A percentile compares a stretch with the other conserved stretches of the same genome.
Evolutionary conservation across 2,113 vertebrate genomes (phyloP).

Genomic region (Ochotona princeps): DNA sequence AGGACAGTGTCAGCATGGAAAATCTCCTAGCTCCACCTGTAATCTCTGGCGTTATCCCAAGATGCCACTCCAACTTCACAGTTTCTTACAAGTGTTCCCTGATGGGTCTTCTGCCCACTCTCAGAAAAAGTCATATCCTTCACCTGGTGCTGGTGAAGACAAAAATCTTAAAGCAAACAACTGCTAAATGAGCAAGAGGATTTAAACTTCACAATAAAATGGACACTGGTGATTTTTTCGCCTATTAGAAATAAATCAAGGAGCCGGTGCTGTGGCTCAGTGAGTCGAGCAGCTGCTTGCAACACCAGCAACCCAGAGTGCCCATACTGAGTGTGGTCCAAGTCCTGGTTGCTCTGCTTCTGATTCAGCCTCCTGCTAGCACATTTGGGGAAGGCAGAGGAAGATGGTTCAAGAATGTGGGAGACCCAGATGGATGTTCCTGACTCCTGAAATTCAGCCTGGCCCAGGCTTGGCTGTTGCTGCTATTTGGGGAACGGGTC

Average conservation of each 20-base stretch:
- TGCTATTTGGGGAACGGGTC: too few relatives aligned
- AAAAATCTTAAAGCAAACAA: slow-evolving; percentile 10
- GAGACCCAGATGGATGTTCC: too few relatives aligned
- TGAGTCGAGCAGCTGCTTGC: too few relatives aligned
- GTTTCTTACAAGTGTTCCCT: background rate
- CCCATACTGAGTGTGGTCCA: too few relatives aligned
- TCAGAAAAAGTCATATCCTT: background rate
- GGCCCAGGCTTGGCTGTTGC: too few relatives aligned
- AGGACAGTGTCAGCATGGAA: background rate
- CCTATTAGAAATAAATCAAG: slow-evolving; percentile 1
- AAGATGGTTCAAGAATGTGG: too few relatives aligned
- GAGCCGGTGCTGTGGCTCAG: background rate
- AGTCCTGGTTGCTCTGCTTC: too few relatives aligned
- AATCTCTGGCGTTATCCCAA: background rate
- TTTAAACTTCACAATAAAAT: background rate
- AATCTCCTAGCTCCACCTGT: background rate
- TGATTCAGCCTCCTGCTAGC: too few relatives aligned
- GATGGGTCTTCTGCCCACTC: background rate
- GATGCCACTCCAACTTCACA: background rate
- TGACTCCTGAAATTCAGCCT: too few relatives aligned
- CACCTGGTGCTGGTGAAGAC: background rate
- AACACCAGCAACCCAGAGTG: too few relatives aligned
- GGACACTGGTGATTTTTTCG: background rate
- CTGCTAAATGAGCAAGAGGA: background rate
- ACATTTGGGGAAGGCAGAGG: too few relatives aligned